Base-by-base conservation (phyloP, 1,140 invertebrate genomes). In the Aphaenogaster ashmeadi region DNA sequence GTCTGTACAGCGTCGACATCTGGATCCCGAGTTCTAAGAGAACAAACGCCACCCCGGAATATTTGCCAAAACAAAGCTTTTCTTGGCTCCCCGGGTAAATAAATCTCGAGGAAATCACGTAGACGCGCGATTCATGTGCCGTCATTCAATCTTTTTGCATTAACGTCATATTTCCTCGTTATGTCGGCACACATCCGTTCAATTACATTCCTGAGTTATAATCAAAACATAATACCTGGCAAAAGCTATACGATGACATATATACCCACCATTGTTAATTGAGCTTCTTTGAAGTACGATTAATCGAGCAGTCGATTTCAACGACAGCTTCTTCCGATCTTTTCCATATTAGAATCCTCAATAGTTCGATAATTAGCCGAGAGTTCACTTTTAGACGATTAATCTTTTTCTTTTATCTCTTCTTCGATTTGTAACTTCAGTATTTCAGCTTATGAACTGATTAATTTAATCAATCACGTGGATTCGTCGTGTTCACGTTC, bases 1-100 rank as follows among this genome's bases (percentile, higher is more conserved):
- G 36, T 50, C 71, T 33, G 85, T 67, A 87, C 54, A 79, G 88
- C 62, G 54, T 86, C 88, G 88, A 90, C 89, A 90, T 90, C 89
- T 90, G 89, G 88, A 50, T 21, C 64, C 41, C 56, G 66, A 84
- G 33, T 80, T 60, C 47, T 18, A 36, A 58, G 54, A 56, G 88
- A 64, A 58, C 54, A 52, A 66, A 41, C 66, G 75, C 50, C 47
- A 44, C 33, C 33, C 60, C 72, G 9, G 72, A 66, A 87, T 80
- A 79, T 72, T 75, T 87, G 88, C 62, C 89, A 89, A 84, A 90
- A 90, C 89, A 90, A 87, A 90, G 89, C 89, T 90, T 90, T 90
- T 90, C 89, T 90, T 90, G 88, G 89, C 88, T 60, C 62, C 15
- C 6, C 18, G 74, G 78, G 38, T 84, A 90, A 90, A 90, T 86